These are phyloP conservation scores for Acanthopagrus latus DNA, from an alignment of 2,797 vertebrate genomes.

Conservation along the genomic window DNA sequence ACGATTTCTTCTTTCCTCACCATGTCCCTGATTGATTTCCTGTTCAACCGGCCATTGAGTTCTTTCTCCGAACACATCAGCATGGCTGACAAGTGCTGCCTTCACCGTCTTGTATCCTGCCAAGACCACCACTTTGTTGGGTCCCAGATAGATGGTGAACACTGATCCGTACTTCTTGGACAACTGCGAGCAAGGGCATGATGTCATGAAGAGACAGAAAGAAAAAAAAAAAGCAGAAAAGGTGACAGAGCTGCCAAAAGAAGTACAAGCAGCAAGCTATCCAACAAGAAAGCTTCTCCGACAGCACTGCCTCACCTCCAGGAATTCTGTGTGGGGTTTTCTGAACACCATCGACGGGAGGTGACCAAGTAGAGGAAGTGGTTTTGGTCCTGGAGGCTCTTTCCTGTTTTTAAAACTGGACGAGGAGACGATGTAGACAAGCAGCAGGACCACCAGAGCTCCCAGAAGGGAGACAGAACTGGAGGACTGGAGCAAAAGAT, in stretches of 20 bases:
- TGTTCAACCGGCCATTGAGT: rapidly evolving
- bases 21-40: slow-evolving; percentile 4
- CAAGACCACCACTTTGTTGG: slow-evolving; percentile 61
- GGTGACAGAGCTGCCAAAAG: too few relatives aligned
- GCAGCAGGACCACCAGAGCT: slow-evolving; percentile 44
- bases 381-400: slow-evolving; percentile 75
- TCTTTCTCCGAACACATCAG: slow-evolving; percentile 63
- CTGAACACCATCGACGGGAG: slow-evolving; percentile 70
- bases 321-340: slow-evolving; percentile 52
- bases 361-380: slow-evolving; percentile 78
- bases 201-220: background rate
- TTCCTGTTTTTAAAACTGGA: slow-evolving; percentile 11
- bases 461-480: slow-evolving; percentile 29
- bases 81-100: slow-evolving; percentile 55
- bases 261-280: background rate
- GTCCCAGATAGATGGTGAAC: slow-evolving; percentile 54
- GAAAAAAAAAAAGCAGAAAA: too few relatives aligned
- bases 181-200: slow-evolving; percentile 9
- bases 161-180: slow-evolving; percentile 67
- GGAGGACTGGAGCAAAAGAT: slow-evolving; percentile 5
- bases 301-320: slow-evolving; percentile 55
- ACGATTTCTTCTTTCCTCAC: slow-evolving; percentile 6
- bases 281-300: too few relatives aligned
- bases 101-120: slow-evolving; percentile 66
- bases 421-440: slow-evolving; percentile 33